A percentile compares a stretch with the other conserved stretches of the same genome.
These are phyloP conservation scores for Polydrusus cervinus DNA, from an alignment of 2,888 invertebrate genomes.

Conservation along the genomic window DNA sequence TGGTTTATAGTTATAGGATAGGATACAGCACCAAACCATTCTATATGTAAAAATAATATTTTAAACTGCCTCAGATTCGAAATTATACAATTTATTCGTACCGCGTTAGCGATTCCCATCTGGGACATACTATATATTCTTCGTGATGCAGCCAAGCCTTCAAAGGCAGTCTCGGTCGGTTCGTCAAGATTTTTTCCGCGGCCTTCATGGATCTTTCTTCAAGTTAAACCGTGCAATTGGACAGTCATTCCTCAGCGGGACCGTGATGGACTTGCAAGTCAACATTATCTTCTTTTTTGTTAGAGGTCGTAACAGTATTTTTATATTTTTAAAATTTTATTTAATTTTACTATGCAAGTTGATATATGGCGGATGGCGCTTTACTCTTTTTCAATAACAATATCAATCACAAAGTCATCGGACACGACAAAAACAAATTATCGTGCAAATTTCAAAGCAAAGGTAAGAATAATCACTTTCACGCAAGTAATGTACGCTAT, in stretches of 20 bases:
- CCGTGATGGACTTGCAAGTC: conserved; percentile 28
- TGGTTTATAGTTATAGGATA: too few species aligned
- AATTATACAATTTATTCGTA: too few species aligned
- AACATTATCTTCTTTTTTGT: conserved; percentile 21
- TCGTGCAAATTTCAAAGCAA: too few species aligned
- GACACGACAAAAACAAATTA: too few species aligned
- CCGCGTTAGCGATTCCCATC: conserved; percentile 20
- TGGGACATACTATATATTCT: conserved; percentile 29
- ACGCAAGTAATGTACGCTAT: too few species aligned
- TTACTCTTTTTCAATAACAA: too few species aligned
- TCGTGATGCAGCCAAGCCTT: conserved; percentile 34
- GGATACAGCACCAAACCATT: too few species aligned
- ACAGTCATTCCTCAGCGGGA: conserved; percentile 56
- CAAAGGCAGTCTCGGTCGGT: conserved; percentile 33
- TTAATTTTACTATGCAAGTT: neutral
- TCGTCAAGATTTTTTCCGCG: conserved; percentile 46
- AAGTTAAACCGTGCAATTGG: conserved; percentile 58
- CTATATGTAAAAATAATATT: too few species aligned
- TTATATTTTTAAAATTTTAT: neutral
- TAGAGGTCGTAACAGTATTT: conserved; percentile 11
- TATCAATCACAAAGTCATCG: too few species aligned
- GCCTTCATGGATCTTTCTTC: conserved; percentile 58
- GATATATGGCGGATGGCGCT: too few species aligned
- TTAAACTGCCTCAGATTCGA: too few species aligned
- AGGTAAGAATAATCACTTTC: too few species aligned